Percentiles rank a stretch among this genome's conserved stretches.
phyloP scores from a whole-genome alignment of 2,797 vertebrate genomes.

The Betta splendens region DNA sequence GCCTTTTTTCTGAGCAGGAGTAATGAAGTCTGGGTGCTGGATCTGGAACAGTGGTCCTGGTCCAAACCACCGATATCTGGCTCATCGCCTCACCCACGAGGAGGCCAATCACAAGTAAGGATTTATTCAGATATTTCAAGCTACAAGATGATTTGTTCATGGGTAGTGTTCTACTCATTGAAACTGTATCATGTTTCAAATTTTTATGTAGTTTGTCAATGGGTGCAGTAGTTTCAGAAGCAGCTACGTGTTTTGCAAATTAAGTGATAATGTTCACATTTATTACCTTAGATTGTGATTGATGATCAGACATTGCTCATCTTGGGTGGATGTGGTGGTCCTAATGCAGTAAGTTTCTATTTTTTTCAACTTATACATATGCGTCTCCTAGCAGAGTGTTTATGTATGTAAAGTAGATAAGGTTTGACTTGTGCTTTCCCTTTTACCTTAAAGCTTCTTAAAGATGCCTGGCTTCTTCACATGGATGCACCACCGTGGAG shows the following conservation, averaged over 20 bases:
- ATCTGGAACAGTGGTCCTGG: slow-evolving; percentile 98
- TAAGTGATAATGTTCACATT: slow-evolving; percentile 1
- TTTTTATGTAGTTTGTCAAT: not conserved
- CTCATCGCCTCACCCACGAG: slow-evolving; percentile 90
- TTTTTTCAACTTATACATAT: not conserved
- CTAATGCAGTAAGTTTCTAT: slow-evolving; percentile 94
- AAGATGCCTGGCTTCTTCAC: slow-evolving; percentile 96
- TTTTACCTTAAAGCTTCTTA: slow-evolving; percentile 86
- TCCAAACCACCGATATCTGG: slow-evolving; percentile 91
- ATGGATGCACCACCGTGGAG: slow-evolving; percentile 87
- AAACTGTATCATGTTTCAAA: not conserved
- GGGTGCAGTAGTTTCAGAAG: not conserved
- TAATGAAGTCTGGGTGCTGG: slow-evolving; percentile 96
- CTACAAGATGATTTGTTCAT: not conserved
- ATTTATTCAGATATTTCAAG: not conserved
- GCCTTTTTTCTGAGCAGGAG: slow-evolving; percentile 83
- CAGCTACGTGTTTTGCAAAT: not conserved
- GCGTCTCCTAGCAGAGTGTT: not conserved
- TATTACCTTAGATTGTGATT: slow-evolving; percentile 88
- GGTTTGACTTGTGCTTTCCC: fast-evolving
- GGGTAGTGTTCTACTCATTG: not conserved
- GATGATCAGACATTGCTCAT: slow-evolving; percentile 93
- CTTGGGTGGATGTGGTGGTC: slow-evolving; percentile 95
- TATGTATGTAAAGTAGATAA: not conserved
- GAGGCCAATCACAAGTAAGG: slow-evolving; percentile 95